phyloP scores from a whole-genome alignment of 2,113 vertebrate species.

The Noturus placidus region DNA sequence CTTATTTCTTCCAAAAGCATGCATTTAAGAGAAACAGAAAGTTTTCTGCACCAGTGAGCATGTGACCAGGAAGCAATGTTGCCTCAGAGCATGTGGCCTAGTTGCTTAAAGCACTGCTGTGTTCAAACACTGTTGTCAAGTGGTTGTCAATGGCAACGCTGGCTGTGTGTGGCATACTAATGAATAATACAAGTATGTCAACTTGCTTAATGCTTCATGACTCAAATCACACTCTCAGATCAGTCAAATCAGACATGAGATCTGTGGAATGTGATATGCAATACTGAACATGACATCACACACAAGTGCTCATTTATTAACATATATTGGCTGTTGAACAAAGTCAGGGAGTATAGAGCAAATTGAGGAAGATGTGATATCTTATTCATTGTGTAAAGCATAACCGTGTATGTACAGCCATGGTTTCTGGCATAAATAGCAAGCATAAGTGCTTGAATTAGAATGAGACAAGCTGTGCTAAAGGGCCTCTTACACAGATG shows the following conservation, averaged over 20 bases:
- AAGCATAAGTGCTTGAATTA: slow-evolving; percentile 34
- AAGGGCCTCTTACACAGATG: slow-evolving; percentile 59
- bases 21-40: slow-evolving; percentile 47
- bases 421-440: slow-evolving; percentile 50
- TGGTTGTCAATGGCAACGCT: slow-evolving; percentile 13
- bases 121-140: slow-evolving; percentile 42
- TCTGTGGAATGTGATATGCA: neutral
- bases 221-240: slow-evolving; percentile 10
- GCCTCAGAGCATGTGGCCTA: slow-evolving; percentile 33
- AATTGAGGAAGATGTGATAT: slow-evolving; percentile 58
- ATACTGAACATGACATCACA: slow-evolving; percentile 8
- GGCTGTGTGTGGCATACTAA: neutral
- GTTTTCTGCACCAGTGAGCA: slow-evolving; percentile 13
- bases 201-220: slow-evolving; percentile 4
- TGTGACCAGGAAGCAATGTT: neutral
- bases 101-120: slow-evolving; percentile 47
- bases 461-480: slow-evolving; percentile 56
- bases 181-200: neutral
- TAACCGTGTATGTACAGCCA: slow-evolving; percentile 14
- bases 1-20: slow-evolving; percentile 31
- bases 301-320: neutral
- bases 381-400: slow-evolving; percentile 14
- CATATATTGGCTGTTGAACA: neutral
- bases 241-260: neutral
- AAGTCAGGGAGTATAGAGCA: slow-evolving; percentile 5